These are phyloP conservation scores for Chymomyza fuscimana DNA, from an alignment of 2,888 invertebrate genomes.

Conservation along the genomic window DNA sequence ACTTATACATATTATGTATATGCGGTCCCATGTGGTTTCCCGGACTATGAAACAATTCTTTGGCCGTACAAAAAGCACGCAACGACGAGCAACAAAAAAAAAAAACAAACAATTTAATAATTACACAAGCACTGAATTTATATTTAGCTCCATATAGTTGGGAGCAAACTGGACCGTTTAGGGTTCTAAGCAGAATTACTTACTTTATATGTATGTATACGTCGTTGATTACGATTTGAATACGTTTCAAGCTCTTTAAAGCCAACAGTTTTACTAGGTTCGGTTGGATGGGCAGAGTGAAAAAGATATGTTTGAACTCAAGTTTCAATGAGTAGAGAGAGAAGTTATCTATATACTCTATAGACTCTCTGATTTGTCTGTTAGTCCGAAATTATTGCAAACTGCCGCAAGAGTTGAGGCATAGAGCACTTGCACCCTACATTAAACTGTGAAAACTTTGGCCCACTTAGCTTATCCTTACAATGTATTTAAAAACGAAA, in stretches of 20 bases:
- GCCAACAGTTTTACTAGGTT: slow-evolving; percentile 29
- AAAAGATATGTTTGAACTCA: not conserved
- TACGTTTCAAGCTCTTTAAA: slow-evolving; percentile 35
- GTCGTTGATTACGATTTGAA: slow-evolving; percentile 1
- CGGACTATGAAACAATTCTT: slow-evolving; percentile 38
- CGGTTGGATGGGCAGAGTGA: slow-evolving; percentile 8
- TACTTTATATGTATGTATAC: slow-evolving; percentile 55
- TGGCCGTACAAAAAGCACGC: slow-evolving; percentile 50
- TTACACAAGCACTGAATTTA: slow-evolving; percentile 73
- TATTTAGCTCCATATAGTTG: slow-evolving; percentile 56
- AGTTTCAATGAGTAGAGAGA: no score
- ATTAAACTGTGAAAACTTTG: not conserved
- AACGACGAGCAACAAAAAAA: slow-evolving; percentile 43
- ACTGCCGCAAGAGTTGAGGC: no score
- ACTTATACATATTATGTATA: slow-evolving; percentile 5
- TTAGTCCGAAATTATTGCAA: not conserved
- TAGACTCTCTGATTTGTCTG: not conserved
- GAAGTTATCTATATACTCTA: not conserved
- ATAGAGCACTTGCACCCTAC: not conserved
- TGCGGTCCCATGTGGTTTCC: slow-evolving; percentile 1
- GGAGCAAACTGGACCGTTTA: slow-evolving; percentile 60
- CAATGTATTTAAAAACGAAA: not conserved
- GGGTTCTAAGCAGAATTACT: slow-evolving; percentile 64
- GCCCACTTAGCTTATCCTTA: not conserved
- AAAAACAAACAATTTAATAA: slow-evolving; percentile 32